Base-by-base conservation (phyloP, 2,113 vertebrate genomes). In the Epinephelus moara region DNA sequence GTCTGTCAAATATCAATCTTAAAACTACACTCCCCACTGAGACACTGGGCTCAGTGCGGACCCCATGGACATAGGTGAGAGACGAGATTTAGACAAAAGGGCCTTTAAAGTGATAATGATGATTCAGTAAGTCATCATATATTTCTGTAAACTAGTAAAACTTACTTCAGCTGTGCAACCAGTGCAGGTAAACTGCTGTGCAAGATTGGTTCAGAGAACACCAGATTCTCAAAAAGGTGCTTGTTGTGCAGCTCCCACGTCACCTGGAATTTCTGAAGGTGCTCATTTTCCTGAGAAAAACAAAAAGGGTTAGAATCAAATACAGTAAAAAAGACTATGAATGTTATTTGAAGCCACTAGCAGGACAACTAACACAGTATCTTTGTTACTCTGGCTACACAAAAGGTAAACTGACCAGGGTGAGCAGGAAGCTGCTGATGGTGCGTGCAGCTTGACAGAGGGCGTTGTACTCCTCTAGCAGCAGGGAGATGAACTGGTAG, bases 171-270 rank as follows among this genome's bases (percentile, higher is more conserved):
- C 92, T 98, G 97, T 78, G 97, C 96, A 91, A 98, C 96, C 85
- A 99, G 88, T 0, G 97, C 95, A 33, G 98, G 98, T 93, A 99
- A 94, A 93, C 94, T 97, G 93, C 96, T 97, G 95, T 98, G 98
- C 81, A 99, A 93, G 78, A 98, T 96, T 5, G 97, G 96, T 92
- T 99, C 98, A 42, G 97, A 98, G 94, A 98, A 99, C n/a, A 99
- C 98, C 91, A 99, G 93, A 84, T 97, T 99, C 95, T 99, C 97
- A 94, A 99, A 99, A 86, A 99, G 96, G 95, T 99, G 98, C 90
- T 99, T 99, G 92, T 99, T 99, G 92, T 99, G 98, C 90, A 99
- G 95, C 94, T 98, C 98, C 98, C 98, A 99, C 0, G 98, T 99
- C 94, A 99, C 98, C 93, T 97, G 97, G 95, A 99, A 99, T 94